Evolutionary conservation across 2,888 invertebrate genomes (phyloP).

Genomic region (Tholera decimalis): DNA sequence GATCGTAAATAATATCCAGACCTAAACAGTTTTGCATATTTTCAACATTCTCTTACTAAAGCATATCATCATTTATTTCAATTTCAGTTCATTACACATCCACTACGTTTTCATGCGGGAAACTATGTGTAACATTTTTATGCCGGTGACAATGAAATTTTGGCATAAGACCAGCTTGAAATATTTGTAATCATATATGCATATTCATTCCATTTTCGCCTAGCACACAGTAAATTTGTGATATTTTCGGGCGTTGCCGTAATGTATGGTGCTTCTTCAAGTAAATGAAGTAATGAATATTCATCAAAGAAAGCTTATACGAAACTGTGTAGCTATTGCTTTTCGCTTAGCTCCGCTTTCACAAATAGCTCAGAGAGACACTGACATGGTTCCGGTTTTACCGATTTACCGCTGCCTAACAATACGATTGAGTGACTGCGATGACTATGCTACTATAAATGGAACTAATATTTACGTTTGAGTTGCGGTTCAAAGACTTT

Average conservation of each 20-base stretch:
- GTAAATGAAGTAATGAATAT: conserved; percentile 86
- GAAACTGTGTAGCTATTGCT: conserved; percentile 72
- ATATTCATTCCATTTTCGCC: conserved; percentile 74
- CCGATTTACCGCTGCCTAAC: conserved; percentile 29
- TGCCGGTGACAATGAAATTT: conserved; percentile 61
- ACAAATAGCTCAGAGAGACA: conserved; percentile 70
- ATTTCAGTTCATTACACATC: conserved; percentile 56
- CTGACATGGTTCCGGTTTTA: conserved; percentile 59
- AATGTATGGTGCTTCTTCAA: conserved; percentile 86
- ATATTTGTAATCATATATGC: conserved; percentile 68
- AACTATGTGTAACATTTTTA: conserved; percentile 62
- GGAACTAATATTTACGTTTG: not conserved
- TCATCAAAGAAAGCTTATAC: conserved; percentile 80
- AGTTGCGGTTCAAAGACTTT: not conserved
- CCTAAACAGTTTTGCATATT: conserved; percentile 37
- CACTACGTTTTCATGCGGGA: conserved; percentile 46
- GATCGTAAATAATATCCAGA: conserved; percentile 18
- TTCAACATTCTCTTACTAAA: conserved; percentile 7
- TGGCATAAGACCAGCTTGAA: conserved; percentile 65
- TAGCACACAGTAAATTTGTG: conserved; percentile 68
- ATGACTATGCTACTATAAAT: conserved; percentile 12
- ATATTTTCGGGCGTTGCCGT: conserved; percentile 74
- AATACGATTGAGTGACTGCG: conserved; percentile 14
- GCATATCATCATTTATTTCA: conserved; percentile 38
- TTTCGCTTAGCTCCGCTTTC: conserved; percentile 72